These are phyloP conservation scores for Malurus leucopterus DNA, from an alignment of 2,797 vertebrate species.

Conservation along the genomic window DNA sequence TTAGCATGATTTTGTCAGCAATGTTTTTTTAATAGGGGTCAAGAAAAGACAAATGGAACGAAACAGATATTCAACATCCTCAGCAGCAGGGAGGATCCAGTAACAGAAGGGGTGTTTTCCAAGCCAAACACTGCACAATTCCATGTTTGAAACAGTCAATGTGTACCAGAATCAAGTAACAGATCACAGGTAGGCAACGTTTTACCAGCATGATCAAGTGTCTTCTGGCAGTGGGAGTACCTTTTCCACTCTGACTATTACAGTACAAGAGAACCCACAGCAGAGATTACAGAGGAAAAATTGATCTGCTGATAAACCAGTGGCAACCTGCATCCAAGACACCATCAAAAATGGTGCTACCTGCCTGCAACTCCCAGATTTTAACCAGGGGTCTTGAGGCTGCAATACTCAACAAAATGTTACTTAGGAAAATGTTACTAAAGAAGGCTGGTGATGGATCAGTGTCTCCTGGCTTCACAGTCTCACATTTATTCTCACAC, in stretches of 20 bases:
- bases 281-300: not conserved
- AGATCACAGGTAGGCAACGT: not conserved
- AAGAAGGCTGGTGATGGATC: not conserved
- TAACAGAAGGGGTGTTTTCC: not conserved
- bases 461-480: not conserved
- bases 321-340: not conserved
- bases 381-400: not conserved
- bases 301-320: not conserved
- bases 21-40: not conserved
- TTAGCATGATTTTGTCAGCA: not conserved
- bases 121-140: not conserved
- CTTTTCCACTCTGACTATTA: not conserved
- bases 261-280: not conserved
- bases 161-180: not conserved
- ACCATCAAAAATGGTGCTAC: not conserved
- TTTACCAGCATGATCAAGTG: not conserved
- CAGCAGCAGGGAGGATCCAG: not conserved
- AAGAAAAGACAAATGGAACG: not conserved
- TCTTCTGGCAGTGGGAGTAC: not conserved
- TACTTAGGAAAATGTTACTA: not conserved
- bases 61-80: not conserved
- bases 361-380: not conserved
- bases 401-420: not conserved
- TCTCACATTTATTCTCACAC: not conserved
- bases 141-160: accelerated